These are phyloP conservation scores for Papilio polytes DNA, from an alignment of 1,140 invertebrate genomes.

Conservation along the genomic window DNA sequence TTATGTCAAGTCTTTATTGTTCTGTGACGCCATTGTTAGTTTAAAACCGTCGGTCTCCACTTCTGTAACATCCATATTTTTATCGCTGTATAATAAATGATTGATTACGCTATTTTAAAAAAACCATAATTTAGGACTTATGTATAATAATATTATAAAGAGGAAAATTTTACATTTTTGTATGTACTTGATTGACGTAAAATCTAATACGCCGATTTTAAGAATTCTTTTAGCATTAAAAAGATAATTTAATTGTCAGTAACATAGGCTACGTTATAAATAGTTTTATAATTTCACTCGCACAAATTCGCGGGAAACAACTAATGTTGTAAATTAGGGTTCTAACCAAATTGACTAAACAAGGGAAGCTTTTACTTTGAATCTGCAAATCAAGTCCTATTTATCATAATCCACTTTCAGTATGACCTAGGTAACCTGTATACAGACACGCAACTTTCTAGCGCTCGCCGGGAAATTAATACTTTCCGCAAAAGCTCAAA, in stretches of 20 bases:
- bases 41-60: background rate
- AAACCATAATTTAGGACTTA: no score
- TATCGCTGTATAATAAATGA: background rate
- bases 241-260: no score
- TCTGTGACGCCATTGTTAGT: background rate
- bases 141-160: no score
- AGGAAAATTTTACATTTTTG: no score
- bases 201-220: no score
- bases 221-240: no score
- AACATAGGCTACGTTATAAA: no score
- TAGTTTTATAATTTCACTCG: no score
- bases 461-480: slow-evolving; percentile 52
- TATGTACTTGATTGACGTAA: no score
- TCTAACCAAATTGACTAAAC: background rate
- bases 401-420: slow-evolving; percentile 4
- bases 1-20: slow-evolving; percentile 5
- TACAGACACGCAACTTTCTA: slow-evolving; percentile 54
- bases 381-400: background rate
- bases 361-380: background rate
- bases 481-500: slow-evolving; percentile 47
- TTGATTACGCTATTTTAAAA: no score
- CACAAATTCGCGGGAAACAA: no score
- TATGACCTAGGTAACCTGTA: background rate
- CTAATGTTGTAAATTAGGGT: no score
- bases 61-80: background rate